phyloP scores from a whole-genome alignment of 2,888 invertebrate species.

The Drosophila cracens region DNA sequence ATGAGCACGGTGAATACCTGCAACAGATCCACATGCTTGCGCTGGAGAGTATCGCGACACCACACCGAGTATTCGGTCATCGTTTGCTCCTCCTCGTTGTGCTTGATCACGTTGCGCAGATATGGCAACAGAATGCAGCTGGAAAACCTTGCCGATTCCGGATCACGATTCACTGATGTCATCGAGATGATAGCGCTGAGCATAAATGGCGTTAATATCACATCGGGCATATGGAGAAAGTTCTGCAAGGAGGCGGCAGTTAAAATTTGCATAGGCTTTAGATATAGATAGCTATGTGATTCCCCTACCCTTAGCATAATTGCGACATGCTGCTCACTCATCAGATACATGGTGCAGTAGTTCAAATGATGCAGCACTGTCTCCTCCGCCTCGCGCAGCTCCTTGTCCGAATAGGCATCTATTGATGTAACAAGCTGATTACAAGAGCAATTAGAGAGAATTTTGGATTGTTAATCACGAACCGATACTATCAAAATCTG shows the following conservation, averaged over 20 bases:
- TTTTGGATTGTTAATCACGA: neutral
- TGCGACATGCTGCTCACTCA: constrained; percentile 82
- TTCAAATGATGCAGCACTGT: constrained; percentile 87
- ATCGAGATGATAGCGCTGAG: constrained; percentile 87
- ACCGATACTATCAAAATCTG: constrained; percentile 84
- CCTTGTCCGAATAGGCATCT: constrained; percentile 85
- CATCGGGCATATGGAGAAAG: constrained; percentile 86
- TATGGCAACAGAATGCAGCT: constrained; percentile 80
- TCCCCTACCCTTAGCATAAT: constrained; percentile 74
- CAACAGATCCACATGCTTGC: constrained; percentile 76
- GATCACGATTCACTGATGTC: constrained; percentile 84
- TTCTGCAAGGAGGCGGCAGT: constrained; percentile 82
- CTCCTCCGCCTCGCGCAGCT: constrained; percentile 87
- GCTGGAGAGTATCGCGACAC: constrained; percentile 85
- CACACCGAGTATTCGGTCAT: constrained; percentile 86
- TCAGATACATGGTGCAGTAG: constrained; percentile 83
- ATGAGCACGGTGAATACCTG: constrained; percentile 83
- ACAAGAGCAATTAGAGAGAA: neutral
- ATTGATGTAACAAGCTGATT: neutral
- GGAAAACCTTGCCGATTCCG: constrained; percentile 78
- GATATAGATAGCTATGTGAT: neutral
- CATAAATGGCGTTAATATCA: constrained; percentile 88
- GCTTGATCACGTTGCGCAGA: constrained; percentile 81
- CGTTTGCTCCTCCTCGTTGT: constrained; percentile 85
- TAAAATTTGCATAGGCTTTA: neutral